Base-by-base conservation (phyloP, 2,797 vertebrate species). In the Myotis planiceps region DNA sequence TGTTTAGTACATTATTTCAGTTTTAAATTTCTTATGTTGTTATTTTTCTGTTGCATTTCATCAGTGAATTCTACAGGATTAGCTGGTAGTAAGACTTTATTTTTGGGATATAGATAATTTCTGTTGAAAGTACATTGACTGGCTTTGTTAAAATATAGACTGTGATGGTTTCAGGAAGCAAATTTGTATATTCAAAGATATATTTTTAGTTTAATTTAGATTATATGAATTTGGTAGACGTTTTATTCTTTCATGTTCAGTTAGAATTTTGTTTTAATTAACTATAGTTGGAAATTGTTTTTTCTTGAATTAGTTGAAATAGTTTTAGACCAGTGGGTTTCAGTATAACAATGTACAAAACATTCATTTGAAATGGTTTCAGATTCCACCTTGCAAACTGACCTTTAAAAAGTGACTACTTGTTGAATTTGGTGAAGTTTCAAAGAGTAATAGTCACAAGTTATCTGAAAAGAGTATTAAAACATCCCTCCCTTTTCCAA, bases 261-360 rank as follows among this genome's bases (percentile, higher is more conserved):
- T 92, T 78, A 76, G 37, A 65, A 79, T 79, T 92, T 66, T 83
- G 34, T 88, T 87, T 92, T 65, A 92, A 74, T 45, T 66, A 53
- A 15, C 21, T 71, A n/a, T 88, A 78, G 23, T 55, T 55, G 32
- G 42, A 76, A n/a, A n/a, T 58, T 16, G 27, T 69, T 75, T 81
- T 66, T 53, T 4, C 47, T 58, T 83, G 68, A 58, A 80, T 68
- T 53, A 34, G 47, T 53, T 34, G 19, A 76, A 76, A 34, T 34
- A 23, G 47, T 53, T 23, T 34, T 76, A 76, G 74, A 53, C 23
- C 66, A 71, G 2, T 79, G 65, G n/a, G 37, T 86, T 93, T 86
- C 39, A 68, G 2, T 42, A 55, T 82, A 63, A 60, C 29, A 42
- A 1, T 74, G 15, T 71, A 55, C 5, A n/a, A 29, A 68, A n/a